A percentile compares a stretch with the other conserved stretches of the same genome.
Evolutionary conservation across 2,888 invertebrate species (phyloP).

Genomic region (Thymelicus acteon): DNA sequence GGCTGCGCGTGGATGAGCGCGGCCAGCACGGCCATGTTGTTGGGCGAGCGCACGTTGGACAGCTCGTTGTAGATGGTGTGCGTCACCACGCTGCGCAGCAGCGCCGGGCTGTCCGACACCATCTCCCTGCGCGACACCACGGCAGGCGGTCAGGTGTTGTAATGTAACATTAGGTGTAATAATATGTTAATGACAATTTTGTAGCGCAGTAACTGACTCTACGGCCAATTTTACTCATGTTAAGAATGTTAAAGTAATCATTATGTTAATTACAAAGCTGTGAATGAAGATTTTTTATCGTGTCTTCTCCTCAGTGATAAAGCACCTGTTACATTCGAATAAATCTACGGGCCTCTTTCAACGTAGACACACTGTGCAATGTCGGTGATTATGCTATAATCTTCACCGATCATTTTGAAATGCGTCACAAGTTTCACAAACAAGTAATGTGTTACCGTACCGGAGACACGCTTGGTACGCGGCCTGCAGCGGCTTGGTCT

Average conservation of each 20-base stretch:
- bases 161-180: neutral
- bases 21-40: conserved; percentile 96
- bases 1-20: conserved; percentile 94
- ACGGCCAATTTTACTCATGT: too few species aligned
- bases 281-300: too few species aligned
- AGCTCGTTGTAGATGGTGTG: conserved; percentile 98
- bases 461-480: conserved; percentile 94
- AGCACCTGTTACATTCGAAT: too few species aligned
- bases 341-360: too few species aligned
- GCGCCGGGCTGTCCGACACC: conserved; percentile 92
- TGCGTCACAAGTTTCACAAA: too few species aligned
- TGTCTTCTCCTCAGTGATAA: too few species aligned
- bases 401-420: too few species aligned
- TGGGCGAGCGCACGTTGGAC: conserved; percentile 95
- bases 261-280: too few species aligned
- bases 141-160: neutral
- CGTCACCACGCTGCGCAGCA: conserved; percentile 93
- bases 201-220: too few species aligned
- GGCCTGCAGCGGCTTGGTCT: conserved; percentile 96
- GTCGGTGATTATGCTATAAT: too few species aligned
- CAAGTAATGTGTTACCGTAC: conserved; percentile 51
- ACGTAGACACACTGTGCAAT: too few species aligned
- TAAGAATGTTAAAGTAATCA: too few species aligned
- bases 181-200: neutral
- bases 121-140: conserved; percentile 88